Percentiles rank a stretch among this genome's conserved stretches.
Evolutionary conservation across 2,797 vertebrate species (phyloP).

Genomic region (Morus bassanus): DNA sequence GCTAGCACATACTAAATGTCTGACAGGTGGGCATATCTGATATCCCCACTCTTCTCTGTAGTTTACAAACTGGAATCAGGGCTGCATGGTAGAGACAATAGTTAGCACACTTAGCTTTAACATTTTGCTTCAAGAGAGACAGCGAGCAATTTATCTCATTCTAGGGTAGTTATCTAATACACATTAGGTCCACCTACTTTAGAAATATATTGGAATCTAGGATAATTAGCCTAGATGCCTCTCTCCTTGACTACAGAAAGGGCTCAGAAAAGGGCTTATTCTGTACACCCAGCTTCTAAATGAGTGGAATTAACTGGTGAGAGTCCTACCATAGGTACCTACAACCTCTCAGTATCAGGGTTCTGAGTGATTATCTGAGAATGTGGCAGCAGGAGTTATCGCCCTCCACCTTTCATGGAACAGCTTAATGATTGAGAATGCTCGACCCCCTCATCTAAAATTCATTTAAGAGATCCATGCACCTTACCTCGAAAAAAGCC

Average conservation of each 20-base stretch:
- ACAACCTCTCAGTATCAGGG: background rate
- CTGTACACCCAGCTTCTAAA: background rate
- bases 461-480: background rate
- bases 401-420: background rate
- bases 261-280: background rate
- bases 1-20: background rate
- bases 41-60: background rate
- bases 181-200: background rate
- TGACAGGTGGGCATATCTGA: rapidly evolving
- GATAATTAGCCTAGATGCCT: background rate
- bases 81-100: background rate
- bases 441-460: background rate
- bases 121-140: background rate
- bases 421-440: background rate
- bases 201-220: background rate
- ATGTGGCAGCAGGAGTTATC: background rate
- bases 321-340: background rate
- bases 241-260: background rate
- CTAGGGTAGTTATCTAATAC: background rate
- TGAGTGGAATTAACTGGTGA: background rate
- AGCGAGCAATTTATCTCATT: background rate
- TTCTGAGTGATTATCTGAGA: background rate
- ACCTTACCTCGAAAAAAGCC: background rate
- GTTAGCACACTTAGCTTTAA: background rate
- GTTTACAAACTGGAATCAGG: background rate